Evolutionary conservation across 2,888 invertebrate species (phyloP).

Genomic region (Chalcis sispes): DNA sequence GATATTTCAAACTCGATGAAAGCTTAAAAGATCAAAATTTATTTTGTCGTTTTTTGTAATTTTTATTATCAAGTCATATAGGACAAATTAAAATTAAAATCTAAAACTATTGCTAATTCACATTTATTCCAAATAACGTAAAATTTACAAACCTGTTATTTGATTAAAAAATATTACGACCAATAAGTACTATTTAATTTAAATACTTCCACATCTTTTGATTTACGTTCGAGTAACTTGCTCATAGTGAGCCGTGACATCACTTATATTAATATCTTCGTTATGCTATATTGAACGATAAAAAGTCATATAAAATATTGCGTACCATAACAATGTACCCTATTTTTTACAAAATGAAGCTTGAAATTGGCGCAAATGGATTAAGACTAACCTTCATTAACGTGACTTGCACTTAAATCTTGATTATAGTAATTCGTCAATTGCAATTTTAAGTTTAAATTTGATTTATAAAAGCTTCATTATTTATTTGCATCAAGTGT

Average conservation of each 20-base stretch:
- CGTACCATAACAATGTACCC: background rate
- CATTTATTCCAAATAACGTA: too few relatives aligned
- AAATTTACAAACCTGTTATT: too few relatives aligned
- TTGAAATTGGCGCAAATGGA: too few relatives aligned
- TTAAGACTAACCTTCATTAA: too few relatives aligned
- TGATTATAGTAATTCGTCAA: background rate
- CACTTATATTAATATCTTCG: slow-evolving; percentile 30
- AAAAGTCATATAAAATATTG: slow-evolving; percentile 17
- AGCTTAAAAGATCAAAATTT: background rate
- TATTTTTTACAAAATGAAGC: background rate
- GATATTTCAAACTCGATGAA: background rate
- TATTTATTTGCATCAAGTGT: too few relatives aligned
- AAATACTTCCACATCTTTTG: too few relatives aligned
- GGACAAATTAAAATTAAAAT: too few relatives aligned
- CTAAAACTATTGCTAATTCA: too few relatives aligned
- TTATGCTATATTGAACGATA: slow-evolving; percentile 8
- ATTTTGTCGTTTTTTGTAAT: too few relatives aligned
- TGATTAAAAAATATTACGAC: too few relatives aligned
- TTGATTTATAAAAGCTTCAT: background rate
- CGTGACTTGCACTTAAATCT: background rate
- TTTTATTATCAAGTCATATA: too few relatives aligned
- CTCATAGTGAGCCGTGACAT: slow-evolving; percentile 16
- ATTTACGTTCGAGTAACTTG: slow-evolving; percentile 9
- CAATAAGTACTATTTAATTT: too few relatives aligned
- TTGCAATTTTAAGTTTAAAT: background rate